phyloP scores from a whole-genome alignment of 1,140 invertebrate species.

The Lordiphosa collinella region DNA sequence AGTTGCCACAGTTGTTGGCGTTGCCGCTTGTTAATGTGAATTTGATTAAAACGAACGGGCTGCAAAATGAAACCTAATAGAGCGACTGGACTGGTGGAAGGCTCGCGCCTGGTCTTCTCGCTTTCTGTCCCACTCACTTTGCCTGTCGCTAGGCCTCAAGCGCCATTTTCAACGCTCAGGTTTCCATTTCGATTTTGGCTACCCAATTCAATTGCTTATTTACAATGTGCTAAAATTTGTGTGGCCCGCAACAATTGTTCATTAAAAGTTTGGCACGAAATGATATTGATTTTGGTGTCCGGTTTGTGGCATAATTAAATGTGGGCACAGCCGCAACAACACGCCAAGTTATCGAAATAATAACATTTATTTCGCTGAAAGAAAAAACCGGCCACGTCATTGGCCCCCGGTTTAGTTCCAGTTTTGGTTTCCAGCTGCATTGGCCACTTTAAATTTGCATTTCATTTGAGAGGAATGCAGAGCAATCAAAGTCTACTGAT shows the following conservation, averaged over 20 bases:
- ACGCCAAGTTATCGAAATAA: constrained; percentile 57
- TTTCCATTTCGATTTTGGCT: constrained; percentile 22
- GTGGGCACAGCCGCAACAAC: constrained; percentile 49
- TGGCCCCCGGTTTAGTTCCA: neutral
- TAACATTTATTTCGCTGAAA: constrained; percentile 60
- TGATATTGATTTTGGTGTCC: constrained; percentile 56
- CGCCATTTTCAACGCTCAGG: neutral
- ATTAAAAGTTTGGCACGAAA: constrained; percentile 57
- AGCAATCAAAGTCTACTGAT: constrained; percentile 10
- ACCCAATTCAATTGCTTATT: constrained; percentile 53
- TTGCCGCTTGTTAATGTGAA: constrained; percentile 42
- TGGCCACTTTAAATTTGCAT: constrained; percentile 57
- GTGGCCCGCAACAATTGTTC: constrained; percentile 51
- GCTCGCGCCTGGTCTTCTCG: constrained; percentile 17
- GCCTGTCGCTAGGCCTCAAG: constrained; percentile 1
- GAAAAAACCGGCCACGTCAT: constrained; percentile 42
- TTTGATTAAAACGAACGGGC: constrained; percentile 56
- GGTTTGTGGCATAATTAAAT: constrained; percentile 61
- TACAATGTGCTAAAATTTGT: constrained; percentile 47
- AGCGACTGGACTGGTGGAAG: constrained; percentile 19
- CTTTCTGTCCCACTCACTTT: constrained; percentile 40
- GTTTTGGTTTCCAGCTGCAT: constrained; percentile 27
- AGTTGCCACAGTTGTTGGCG: constrained; percentile 19
- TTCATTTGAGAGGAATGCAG: constrained; percentile 45
- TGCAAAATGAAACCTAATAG: constrained; percentile 35